Base-by-base conservation (phyloP, 2,797 vertebrate genomes). In the Gouania willdenowi region DNA sequence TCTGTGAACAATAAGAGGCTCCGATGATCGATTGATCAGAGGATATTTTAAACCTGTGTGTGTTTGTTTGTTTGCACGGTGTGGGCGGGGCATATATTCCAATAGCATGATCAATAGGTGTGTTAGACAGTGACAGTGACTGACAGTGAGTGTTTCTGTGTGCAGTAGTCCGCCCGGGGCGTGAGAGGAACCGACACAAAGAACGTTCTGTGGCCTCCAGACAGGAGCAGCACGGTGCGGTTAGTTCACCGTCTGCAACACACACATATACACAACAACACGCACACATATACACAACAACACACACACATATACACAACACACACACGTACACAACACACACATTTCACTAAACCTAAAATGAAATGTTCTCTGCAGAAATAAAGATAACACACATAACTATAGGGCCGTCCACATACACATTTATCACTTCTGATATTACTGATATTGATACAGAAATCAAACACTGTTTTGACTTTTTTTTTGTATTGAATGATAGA, bases 181-280 rank as follows among this genome's bases (percentile, higher is more conserved):
- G 86, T 64, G 86, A 89, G 84, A 87, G 82, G 82, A 85, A 79
- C 80, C 88, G 82, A 83, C 81, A 87, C 87, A 85, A 87, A 88
- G 86, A 82, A 82, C 84, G 84, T 79, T 81, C 84, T 73, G 84
- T 79, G 77, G 85, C 78, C 63, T 83, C 84, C 64, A 72, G 81
- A 85, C 77, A 84, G 74, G 71, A 86, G 86, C 86, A 86, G 85
- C 86, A 86, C 83, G 79, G 86, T 88, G 88, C 88, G 88, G 88
- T 88, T 86, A 87, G 85, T 87, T 85, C 84, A 84, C 79, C 83
- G 84, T 79, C 77, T 85, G 84, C 81, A 66, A 44, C 50, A 39
- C 57, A 56, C 63, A 54, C 43, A 28, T 26, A 1, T 42, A 19
- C 49, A 2, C 47, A 32, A 27, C 24, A 27, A 44, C 56, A 40